Base-by-base conservation (phyloP, 2,797 vertebrate species). In the Pangasius sanitwongsei region DNA sequence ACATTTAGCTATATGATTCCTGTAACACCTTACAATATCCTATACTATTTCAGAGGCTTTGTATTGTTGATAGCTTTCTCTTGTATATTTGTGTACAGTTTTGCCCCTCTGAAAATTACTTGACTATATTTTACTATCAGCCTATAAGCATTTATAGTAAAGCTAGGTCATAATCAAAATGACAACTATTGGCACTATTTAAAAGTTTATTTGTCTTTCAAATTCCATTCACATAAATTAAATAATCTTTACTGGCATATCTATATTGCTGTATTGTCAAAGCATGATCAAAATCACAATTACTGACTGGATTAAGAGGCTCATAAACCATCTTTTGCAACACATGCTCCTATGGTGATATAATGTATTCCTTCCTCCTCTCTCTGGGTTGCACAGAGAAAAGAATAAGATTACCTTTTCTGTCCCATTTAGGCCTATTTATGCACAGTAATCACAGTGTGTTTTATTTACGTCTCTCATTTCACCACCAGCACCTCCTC, bases 371-470 rank as follows among this genome's bases (percentile, higher is more conserved):
- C 50, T 34, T 50, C 23, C n/a, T 16, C 25, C n/a, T n/a, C 75
- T 18, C 61, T 13, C 78, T 81, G 31, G 65, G 8, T 53, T 84
- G 55, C 44, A 4, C 65, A 34, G 70, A 70, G 0, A 5, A 72
- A 37, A 28, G 37, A 59, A 74, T 77, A 70, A 57, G 69, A 89
- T 89, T 74, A 80, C n/a, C 37, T 9, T 59, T 50, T 86, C 83
- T 84, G 37, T 84, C 61, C 63, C 44, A 84, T 83, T 83, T 72
- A 88, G 67, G 11, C 28, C 67, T 72, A 31, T 87, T 82, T 83
- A 70, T 87, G 85, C 74, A 53, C 16, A 69, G 72, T 86, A 89
- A 87, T 90, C 77, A 83, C 48, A 87, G 23, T n/a, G 69, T 72
- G 83, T 82, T 72, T 84, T 87, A 85, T 50, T 86, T 61, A 83